These are phyloP conservation scores for Sipha flava DNA, from an alignment of 1,140 invertebrate genomes.

Conservation along the genomic window DNA sequence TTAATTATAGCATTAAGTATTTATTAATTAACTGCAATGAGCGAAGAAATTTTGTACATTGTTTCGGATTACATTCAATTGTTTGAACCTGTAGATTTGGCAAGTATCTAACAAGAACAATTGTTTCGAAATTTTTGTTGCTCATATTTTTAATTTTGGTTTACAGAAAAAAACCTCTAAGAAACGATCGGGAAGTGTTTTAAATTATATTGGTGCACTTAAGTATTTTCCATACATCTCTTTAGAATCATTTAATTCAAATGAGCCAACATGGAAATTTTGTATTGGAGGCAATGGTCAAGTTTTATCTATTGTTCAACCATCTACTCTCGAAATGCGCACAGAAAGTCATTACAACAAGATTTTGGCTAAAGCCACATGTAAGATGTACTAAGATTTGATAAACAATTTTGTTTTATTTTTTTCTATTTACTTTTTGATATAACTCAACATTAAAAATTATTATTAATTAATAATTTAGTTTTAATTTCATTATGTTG, in stretches of 20 bases:
- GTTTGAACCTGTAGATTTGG: neutral
- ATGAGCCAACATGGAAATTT: neutral
- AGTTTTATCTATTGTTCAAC: constrained; percentile 14
- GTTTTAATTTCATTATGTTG: too few species aligned
- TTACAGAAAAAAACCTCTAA: neutral
- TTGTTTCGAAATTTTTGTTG: neutral
- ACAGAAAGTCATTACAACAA: constrained; percentile 22
- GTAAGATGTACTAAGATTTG: neutral
- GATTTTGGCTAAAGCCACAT: constrained; percentile 2
- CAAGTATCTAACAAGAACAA: neutral
- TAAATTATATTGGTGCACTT: neutral
- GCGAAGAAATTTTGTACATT: constrained; percentile 4
- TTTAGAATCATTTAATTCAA: neutral
- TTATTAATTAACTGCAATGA: neutral
- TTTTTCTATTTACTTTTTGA: too few species aligned
- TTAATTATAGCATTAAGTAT: neutral
- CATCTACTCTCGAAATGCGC: constrained; percentile 9
- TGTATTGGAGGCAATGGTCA: constrained; percentile 22
- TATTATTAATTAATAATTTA: too few species aligned
- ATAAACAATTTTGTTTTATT: neutral
- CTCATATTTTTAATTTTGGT: neutral
- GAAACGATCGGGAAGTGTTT: neutral
- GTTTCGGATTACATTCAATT: constrained; percentile 9
- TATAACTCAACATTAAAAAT: too few species aligned
- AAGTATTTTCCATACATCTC: constrained; percentile 15